Evolutionary conservation across 1,140 invertebrate genomes (phyloP).

Genomic region (Triops longicaudatus): DNA sequence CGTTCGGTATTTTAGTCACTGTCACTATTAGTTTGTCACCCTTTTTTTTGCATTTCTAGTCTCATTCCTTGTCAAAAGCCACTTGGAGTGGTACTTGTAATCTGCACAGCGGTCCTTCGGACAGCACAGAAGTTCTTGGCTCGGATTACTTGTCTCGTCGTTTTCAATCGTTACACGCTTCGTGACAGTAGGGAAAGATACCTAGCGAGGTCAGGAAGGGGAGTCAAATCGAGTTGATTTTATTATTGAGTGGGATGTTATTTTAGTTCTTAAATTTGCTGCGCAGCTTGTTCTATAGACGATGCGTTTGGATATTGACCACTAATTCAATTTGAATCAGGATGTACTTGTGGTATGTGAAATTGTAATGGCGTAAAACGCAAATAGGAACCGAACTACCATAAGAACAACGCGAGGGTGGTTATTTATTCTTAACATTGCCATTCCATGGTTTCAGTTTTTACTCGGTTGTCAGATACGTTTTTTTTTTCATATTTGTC

Average conservation of each 20-base stretch:
- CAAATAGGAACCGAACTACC: not conserved
- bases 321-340: not conserved
- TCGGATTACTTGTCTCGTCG: not conserved
- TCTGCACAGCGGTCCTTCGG: not conserved
- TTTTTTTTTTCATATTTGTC: not conserved
- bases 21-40: not conserved
- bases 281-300: not conserved
- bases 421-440: conserved; percentile 4
- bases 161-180: not conserved
- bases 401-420: not conserved
- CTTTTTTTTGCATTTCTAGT: not conserved
- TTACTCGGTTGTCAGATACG: not conserved
- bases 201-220: not conserved
- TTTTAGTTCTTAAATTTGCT: not conserved
- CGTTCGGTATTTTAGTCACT: not conserved
- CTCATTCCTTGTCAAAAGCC: not conserved
- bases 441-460: not conserved
- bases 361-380: not conserved
- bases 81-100: not conserved
- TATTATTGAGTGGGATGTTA: not conserved
- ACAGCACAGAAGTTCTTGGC: not conserved
- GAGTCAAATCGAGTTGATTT: not conserved
- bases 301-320: not conserved
- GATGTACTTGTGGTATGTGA: not conserved
- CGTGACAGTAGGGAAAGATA: not conserved